Evolutionary conservation across 1,140 invertebrate genomes (phyloP), one percentile per base, ranked within the genome.

Genomic region (Hetaerina americana): DNA sequence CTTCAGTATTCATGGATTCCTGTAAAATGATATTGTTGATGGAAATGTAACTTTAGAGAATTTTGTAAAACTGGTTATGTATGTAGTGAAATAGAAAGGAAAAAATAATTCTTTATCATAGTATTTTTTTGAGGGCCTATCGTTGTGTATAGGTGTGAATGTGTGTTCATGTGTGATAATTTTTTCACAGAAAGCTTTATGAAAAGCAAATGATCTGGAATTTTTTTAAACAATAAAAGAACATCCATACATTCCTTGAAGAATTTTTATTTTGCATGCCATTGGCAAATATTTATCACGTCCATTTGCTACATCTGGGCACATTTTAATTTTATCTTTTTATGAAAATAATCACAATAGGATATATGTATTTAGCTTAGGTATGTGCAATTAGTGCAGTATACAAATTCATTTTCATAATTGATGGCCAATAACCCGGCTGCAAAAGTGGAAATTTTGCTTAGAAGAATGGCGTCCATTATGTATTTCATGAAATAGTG

Each of bases 21-120:
- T 57, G 40, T 57, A 57, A 57, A 57, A 57, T 57, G 40, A 57
- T 57, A 57, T 57, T 57, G 40, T 57, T 57, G 40, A 57, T 57
- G 40, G 40, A 57, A 18, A 57, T 57, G 40, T 57, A 57, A 57
- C 40, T 57, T 57, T 57, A 57, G 40, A 57, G 15, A 57, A 18
- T 57, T 57, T 57, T 57, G 40, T 57, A 57, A 57, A 57, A 57
- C 40, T 57, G 40, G 40, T 57, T 57, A 57, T 57, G 40, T 18
- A 57, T 57, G 40, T 57, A 57, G 40, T 57, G 40, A 57, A 57
- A 57, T 57, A 57, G 40, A 57, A 57, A 57, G 22, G 22, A 57
- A 57, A 57, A 40, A 57, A 57, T 57, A 57, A 57, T n/a, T 57
- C 40, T 18, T 57, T 57, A 12, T 57, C 22, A 57, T 57, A 57